Evolutionary conservation across 2,113 vertebrate species (phyloP).

Genomic region (Rhabdornis inornatus): DNA sequence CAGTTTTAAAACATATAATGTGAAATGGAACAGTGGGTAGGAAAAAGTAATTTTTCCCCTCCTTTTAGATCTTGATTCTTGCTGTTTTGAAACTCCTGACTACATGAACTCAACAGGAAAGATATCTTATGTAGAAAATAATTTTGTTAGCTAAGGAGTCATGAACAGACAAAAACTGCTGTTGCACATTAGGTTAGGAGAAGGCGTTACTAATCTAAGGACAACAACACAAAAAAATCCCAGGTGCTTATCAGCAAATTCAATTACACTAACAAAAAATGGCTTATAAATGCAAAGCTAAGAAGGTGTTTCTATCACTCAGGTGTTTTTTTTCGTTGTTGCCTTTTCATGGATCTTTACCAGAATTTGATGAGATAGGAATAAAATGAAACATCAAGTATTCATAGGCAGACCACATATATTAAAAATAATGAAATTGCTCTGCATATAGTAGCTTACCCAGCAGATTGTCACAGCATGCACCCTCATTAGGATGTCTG

Average conservation of each 20-base stretch:
- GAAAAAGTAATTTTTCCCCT: not conserved
- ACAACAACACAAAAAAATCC: conserved; percentile 24
- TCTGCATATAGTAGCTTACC: conserved; percentile 66
- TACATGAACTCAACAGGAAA: not conserved
- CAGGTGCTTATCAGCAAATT: conserved; percentile 68
- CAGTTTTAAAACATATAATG: not conserved
- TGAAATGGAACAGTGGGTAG: not conserved
- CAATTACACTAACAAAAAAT: conserved; percentile 54
- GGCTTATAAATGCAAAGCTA: conserved; percentile 47
- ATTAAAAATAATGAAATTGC: conserved; percentile 75
- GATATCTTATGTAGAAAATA: not conserved
- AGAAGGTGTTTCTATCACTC: conserved; percentile 31
- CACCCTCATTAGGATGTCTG: conserved; percentile 69
- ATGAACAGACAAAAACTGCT: conserved; percentile 8
- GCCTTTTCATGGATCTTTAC: conserved; percentile 39
- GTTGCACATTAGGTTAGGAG: conserved; percentile 9
- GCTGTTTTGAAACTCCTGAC: not conserved
- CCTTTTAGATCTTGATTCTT: not conserved
- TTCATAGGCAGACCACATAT: conserved; percentile 39
- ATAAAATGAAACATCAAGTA: conserved; percentile 57
- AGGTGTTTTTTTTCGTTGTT: not conserved
- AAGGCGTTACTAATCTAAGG: conserved; percentile 25
- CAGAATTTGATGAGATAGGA: conserved; percentile 52
- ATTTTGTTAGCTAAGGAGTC: conserved; percentile 38
- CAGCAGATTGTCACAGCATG: conserved; percentile 76